phyloP scores from a whole-genome alignment of 2,797 vertebrate genomes.

The Peromyscus eremicus region DNA sequence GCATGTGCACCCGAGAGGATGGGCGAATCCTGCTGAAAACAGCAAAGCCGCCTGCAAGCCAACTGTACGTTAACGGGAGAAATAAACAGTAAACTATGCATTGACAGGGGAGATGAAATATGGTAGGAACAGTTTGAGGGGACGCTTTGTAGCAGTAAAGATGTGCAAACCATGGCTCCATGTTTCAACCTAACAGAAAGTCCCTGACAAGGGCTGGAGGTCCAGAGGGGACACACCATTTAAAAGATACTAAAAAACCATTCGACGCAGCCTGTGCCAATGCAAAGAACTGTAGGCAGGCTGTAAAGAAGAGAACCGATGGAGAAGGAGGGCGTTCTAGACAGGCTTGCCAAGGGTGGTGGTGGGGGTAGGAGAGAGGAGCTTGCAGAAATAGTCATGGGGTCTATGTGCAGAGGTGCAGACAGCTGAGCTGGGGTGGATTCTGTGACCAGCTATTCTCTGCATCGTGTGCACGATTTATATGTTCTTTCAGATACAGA shows the following conservation, averaged over 20 bases:
- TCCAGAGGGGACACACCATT: not conserved
- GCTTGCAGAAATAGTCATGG: not conserved
- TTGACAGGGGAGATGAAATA: not conserved
- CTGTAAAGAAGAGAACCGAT: not conserved
- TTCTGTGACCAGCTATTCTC: not conserved
- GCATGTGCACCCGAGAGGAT: not conserved
- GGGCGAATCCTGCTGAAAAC: not conserved
- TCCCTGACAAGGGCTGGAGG: not conserved
- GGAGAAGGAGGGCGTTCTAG: not conserved
- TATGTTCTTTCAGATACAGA: not conserved
- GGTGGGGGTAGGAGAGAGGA: too few relatives aligned
- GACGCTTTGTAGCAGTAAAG: not conserved
- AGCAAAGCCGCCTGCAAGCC: not conserved
- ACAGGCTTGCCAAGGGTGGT: not conserved
- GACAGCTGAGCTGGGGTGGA: rapidly evolving
- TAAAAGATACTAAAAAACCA: not conserved
- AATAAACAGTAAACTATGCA: not conserved
- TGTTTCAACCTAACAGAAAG: not conserved
- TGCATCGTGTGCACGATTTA: not conserved
- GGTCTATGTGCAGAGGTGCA: not conserved
- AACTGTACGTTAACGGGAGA: not conserved
- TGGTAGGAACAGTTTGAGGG: not conserved
- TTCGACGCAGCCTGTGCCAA: not conserved
- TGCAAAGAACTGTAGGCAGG: not conserved
- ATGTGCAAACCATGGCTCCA: not conserved